These are phyloP conservation scores for Cetonia aurata DNA, from an alignment of 2,888 invertebrate species.

Conservation along the genomic window DNA sequence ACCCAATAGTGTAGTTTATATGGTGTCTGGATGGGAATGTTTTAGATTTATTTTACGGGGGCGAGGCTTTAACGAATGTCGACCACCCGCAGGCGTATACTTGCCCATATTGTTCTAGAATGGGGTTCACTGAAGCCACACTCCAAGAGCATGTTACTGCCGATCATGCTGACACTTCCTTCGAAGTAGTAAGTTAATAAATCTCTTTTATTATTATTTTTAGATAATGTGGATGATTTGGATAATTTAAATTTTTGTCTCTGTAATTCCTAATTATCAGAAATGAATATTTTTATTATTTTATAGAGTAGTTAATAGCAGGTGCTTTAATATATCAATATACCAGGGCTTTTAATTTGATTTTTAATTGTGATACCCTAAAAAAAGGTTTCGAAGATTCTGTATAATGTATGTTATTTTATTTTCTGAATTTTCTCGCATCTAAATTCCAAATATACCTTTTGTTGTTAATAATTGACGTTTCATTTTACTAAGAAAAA, in stretches of 20 bases:
- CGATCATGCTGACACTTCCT: constrained; percentile 91
- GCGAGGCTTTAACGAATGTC: constrained; percentile 88
- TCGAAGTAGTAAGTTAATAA: constrained; percentile 81
- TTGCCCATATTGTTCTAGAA: constrained; percentile 96
- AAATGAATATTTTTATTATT: no score
- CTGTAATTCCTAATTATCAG: no score
- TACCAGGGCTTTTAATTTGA: no score
- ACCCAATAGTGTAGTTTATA: constrained; percentile 6
- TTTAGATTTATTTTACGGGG: constrained; percentile 94
- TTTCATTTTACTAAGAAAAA: no score
- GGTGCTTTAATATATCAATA: no score
- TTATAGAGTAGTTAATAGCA: no score
- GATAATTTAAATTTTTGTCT: not conserved
- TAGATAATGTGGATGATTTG: not conserved
- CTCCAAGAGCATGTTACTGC: constrained; percentile 92
- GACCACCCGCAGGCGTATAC: constrained; percentile 97
- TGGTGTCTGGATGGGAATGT: constrained; percentile 45
- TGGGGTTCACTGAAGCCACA: constrained; percentile 94
- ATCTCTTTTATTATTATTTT: constrained; percentile 10
- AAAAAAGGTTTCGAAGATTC: no score
- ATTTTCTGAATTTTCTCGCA: constrained; percentile 6
- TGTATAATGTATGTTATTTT: not conserved
- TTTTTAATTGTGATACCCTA: not conserved
- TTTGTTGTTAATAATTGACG: no score
- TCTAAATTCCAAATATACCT: no score